Base-by-base conservation (phyloP, 2,797 vertebrate genomes). In the Hybognathus amarus region DNA sequence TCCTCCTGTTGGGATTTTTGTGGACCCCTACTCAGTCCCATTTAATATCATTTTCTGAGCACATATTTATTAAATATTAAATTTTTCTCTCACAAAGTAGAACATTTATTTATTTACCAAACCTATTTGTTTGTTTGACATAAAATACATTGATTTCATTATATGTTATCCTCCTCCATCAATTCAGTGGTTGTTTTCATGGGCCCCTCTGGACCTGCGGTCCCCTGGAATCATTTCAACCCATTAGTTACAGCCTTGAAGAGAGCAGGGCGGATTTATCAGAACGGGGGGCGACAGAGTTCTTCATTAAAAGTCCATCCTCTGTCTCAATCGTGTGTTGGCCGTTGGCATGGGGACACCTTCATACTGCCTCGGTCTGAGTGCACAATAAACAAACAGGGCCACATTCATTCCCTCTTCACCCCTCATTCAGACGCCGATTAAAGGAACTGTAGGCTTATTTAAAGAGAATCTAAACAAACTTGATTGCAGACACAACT, bases 331-430 rank as follows among this genome's bases (percentile, higher is more conserved):
- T 82, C 40, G 63, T 66, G 81, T 70, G 85, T 85, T 87, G 70
- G 69, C 76, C 38, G 89, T 94, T 92, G 93, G 91, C 93, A 93
- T 92, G 91, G 93, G 61, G 92, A 94, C 90, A 88, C 80, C 88
- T 91, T 87, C 76, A 84, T 87, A 88, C 88, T 83, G 87, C 78
- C 77, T 82, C 82, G 59, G 61, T 17, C 61, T 63, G 59, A 61
- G 59, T 15, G 86, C 90, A 90, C 91, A 86, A 90, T 90, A 86
- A 89, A 87, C 86, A 87, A 87, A 87, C 77, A 85, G 86, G 75
- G 69, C 84, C 47, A 81, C 81, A 69, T 81, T 85, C 83, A 80
- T 87, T 61, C 56, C 69, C 36, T 10, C 40, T 24, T 45, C 17
- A 47, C 47, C 52, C 20, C 63, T 83, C 52, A 24, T 50, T 79